phyloP scores from a whole-genome alignment of 2,888 invertebrate genomes.

The Caenorhabditis sp. region DNA sequence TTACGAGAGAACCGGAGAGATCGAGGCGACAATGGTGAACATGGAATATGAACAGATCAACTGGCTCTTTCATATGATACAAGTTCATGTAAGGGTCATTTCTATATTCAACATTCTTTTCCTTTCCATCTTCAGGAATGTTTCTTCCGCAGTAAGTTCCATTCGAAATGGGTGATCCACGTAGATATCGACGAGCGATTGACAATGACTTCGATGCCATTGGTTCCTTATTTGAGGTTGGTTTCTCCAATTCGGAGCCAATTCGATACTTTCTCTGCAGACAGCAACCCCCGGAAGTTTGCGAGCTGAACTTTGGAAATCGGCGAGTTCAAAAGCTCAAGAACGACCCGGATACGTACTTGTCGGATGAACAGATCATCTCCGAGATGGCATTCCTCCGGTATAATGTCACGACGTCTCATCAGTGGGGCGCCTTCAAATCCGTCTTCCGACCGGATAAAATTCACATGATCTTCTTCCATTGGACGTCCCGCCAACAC shows the following conservation, averaged over 20 bases:
- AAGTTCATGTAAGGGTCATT: constrained; percentile 32
- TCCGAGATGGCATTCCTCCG: constrained; percentile 24
- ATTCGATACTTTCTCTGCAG: too few species aligned
- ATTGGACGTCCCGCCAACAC: constrained; percentile 36
- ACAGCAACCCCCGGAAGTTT: constrained; percentile 5
- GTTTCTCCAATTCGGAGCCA: too few species aligned
- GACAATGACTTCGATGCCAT: constrained; percentile 39
- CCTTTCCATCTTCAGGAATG: too few species aligned
- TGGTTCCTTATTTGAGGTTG: constrained; percentile 21
- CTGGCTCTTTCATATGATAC: constrained; percentile 45
- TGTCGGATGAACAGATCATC: neutral
- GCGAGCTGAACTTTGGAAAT: constrained; percentile 37
- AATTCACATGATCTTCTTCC: constrained; percentile 29
- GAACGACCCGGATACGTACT: constrained; percentile 4
- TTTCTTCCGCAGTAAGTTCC: constrained; percentile 46
- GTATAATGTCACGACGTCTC: constrained; percentile 26
- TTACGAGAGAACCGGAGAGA: constrained; percentile 23
- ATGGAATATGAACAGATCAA: constrained; percentile 35
- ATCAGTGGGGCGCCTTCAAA: constrained; percentile 28
- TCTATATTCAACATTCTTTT: neutral
- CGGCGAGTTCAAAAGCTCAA: constrained; percentile 26
- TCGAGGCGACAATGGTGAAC: constrained; percentile 34
- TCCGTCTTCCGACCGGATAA: constrained; percentile 33
- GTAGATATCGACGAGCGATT: constrained; percentile 45
- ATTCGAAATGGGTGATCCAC: constrained; percentile 49